Evolutionary conservation across 2,797 vertebrate genomes (phyloP).

Genomic region (Chiroxiphia lanceolata): DNA sequence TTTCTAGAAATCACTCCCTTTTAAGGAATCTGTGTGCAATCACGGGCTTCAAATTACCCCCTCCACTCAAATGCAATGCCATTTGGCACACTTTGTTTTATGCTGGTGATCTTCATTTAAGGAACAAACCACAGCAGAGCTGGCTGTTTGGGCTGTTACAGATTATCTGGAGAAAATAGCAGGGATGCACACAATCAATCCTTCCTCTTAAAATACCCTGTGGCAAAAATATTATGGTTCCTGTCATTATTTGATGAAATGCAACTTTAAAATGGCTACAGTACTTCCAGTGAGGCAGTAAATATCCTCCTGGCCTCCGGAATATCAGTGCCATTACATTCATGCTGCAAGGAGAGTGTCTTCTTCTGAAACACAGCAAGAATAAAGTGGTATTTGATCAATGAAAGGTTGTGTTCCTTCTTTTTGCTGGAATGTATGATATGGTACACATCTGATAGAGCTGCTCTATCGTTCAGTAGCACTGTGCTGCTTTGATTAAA

Average conservation of each 20-base stretch:
- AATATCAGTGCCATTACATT: neutral
- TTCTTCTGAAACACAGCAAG: neutral
- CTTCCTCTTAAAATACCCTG: neutral
- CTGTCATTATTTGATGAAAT: neutral
- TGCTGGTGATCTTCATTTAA: neutral
- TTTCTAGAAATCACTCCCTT: neutral
- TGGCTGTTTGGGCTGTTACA: neutral
- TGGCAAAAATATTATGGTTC: neutral
- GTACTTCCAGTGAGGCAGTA: neutral
- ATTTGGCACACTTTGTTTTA: neutral
- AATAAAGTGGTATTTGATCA: neutral
- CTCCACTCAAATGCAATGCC: neutral
- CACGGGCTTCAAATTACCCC: neutral
- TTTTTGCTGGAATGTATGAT: neutral
- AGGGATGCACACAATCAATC: neutral
- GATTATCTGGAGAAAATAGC: neutral
- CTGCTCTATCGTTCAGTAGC: neutral
- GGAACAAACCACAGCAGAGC: neutral
- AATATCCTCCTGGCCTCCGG: neutral
- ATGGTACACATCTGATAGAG: neutral
- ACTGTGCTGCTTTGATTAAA: neutral
- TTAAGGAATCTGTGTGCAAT: neutral
- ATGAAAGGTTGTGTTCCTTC: neutral
- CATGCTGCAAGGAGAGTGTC: neutral
- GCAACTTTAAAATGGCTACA: neutral